Base-by-base conservation (phyloP, 2,113 vertebrate species). In the Ptychochromis oligacanthus region DNA sequence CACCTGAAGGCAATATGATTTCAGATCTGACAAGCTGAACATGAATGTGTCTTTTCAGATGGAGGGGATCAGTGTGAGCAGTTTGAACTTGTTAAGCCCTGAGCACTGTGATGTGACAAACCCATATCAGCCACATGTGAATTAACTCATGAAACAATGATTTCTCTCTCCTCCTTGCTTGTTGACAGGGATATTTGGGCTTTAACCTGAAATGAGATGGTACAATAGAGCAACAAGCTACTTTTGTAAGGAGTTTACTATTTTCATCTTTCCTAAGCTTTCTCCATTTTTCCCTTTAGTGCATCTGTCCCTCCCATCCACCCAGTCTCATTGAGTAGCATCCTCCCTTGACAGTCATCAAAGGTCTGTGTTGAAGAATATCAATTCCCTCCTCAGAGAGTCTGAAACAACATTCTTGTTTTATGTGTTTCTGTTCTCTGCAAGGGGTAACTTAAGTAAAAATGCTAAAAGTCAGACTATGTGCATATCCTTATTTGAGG, bases 1-100 rank as follows among this genome's bases (percentile, higher is more conserved):
- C 76, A 83, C 76, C 85, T 65, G 57, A 59, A 85, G 85, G 70
- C 76, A 49, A 55, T 52, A 49, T 26, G 38, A 43, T 70, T 80
- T 80, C 60, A 79, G 60, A 79, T 61, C 56, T 82, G 82, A 87
- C 81, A 87, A 58, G 75, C 18, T 40, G 64, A 55, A 76, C 58
- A 49, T 49, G 2, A 49, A 49, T 17, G 56, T 72, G 70, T 61
- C 24, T 77, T 77, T 80, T 74, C 72, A 57, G n/a, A 40, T 34
- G 24, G 46, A 46, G 56, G 20, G 18, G 22, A 59, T 72, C 58
- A n/a, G 43, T n/a, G 54, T 36, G 85, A 79, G 57, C 75, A 74
- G 79, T 87, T 77, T 64, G 62, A 49, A 49, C 46, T 14, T 14
- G 43, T 43, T 43, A 79, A 77, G 77, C 70, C 57, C 60, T 14